phyloP scores from a whole-genome alignment of 2,113 vertebrate genomes.

The Melanostigma gelatinosum region DNA sequence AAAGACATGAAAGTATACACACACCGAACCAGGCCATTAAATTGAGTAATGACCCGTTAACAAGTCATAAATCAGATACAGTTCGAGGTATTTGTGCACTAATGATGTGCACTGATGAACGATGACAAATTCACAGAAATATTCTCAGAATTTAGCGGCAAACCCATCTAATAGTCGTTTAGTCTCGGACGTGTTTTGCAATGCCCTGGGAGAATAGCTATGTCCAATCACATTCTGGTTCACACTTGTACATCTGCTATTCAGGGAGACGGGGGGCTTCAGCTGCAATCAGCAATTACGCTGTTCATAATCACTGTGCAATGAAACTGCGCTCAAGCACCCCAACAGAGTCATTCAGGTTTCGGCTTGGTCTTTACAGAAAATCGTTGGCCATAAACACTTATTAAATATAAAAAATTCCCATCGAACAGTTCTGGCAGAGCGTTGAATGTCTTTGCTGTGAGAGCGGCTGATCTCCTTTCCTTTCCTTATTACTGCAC shows the following conservation, averaged over 20 bases:
- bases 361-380: background rate
- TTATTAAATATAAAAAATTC: constrained; percentile 15
- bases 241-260: background rate
- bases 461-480: background rate
- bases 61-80: background rate
- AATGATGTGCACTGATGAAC: background rate
- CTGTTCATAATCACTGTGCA: background rate
- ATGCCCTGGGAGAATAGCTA: background rate
- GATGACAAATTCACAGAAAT: background rate
- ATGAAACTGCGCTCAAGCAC: background rate
- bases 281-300: background rate
- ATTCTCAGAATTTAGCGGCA: background rate
- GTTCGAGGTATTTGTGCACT: background rate
- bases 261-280: background rate
- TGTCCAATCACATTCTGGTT: background rate
- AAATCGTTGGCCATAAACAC: background rate
- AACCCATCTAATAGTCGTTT: background rate
- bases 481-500: background rate
- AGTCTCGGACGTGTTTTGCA: background rate
- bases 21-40: constrained; percentile 14
- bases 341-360: background rate
- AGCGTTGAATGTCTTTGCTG: background rate
- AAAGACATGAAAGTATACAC: constrained; percentile 1
- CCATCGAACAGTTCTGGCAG: background rate
- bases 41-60: constrained; percentile 3